A percentile compares a stretch with the other conserved stretches of the same genome.
phyloP scores from a whole-genome alignment of 2,113 vertebrate species.

The Polyodon spathula region DNA sequence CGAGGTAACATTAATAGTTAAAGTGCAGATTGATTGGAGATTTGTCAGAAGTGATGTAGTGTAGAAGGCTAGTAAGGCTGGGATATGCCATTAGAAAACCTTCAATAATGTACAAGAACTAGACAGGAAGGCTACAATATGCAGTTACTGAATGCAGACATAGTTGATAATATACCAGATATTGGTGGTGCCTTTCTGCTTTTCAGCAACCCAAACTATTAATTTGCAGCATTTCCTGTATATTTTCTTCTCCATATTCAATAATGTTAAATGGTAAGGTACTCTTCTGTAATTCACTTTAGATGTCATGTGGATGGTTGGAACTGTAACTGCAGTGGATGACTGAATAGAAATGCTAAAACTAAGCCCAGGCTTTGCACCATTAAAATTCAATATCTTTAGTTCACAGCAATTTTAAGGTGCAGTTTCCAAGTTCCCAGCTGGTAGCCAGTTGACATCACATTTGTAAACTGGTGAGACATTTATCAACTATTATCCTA shows the following conservation, averaged over 20 bases:
- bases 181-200: neutral
- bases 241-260: neutral
- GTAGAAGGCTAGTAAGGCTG: conserved; percentile 28
- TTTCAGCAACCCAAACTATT: neutral
- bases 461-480: conserved; percentile 45
- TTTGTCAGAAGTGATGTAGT: conserved; percentile 43
- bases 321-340: no score
- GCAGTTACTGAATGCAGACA: conserved; percentile 40
- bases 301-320: no score
- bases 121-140: conserved; percentile 37
- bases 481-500: conserved; percentile 46
- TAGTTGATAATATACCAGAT: conserved; percentile 34
- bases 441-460: conserved; percentile 46
- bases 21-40: conserved; percentile 43
- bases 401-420: conserved; percentile 31
- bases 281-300: no score
- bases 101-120: conserved; percentile 37
- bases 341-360: conserved; percentile 34
- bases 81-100: conserved; percentile 29
- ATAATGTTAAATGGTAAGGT: neutral
- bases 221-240: neutral
- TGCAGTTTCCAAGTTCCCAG: conserved; percentile 18
- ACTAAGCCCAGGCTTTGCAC: conserved; percentile 52
- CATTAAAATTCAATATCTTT: conserved; percentile 60
- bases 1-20: conserved; percentile 42